Evolutionary conservation across 53 echinoderm and acorn worm species (phyloP).

Genomic region (Hippasteria phrygiana): DNA sequence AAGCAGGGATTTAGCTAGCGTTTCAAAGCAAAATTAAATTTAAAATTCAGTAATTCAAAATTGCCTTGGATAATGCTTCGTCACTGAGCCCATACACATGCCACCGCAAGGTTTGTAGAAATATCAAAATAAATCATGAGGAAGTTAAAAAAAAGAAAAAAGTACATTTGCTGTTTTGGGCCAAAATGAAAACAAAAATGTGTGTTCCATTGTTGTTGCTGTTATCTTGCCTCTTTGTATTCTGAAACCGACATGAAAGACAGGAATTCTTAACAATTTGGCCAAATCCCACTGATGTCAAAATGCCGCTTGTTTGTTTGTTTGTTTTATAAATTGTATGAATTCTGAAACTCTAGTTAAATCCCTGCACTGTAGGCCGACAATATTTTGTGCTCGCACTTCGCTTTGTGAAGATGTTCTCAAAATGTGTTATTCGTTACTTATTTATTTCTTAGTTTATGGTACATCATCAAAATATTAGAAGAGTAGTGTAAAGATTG

Average conservation of each 20-base stretch:
- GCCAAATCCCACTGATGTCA: too few relatives aligned
- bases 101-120: too few relatives aligned
- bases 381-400: not conserved
- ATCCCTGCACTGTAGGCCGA: slow-evolving; percentile 12
- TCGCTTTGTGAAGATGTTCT: not conserved
- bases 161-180: too few relatives aligned
- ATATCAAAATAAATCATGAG: too few relatives aligned
- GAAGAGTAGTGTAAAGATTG: slow-evolving; percentile 54
- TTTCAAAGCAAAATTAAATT: not conserved
- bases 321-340: not conserved
- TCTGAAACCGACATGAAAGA: too few relatives aligned
- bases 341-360: slow-evolving; percentile 1
- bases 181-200: too few relatives aligned
- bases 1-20: slow-evolving; percentile 35
- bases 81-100: too few relatives aligned
- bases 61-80: not conserved
- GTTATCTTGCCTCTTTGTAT: too few relatives aligned
- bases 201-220: too few relatives aligned
- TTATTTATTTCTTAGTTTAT: slow-evolving; percentile 22
- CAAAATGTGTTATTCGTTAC: not conserved
- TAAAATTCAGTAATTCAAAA: not conserved
- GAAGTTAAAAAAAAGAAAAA: too few relatives aligned
- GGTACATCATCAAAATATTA: slow-evolving; percentile 50
- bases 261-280: too few relatives aligned
- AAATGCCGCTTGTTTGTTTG: too few relatives aligned